Base-by-base conservation (phyloP, 2,113 vertebrate species). In the Odocoileus hemionus region DNA sequence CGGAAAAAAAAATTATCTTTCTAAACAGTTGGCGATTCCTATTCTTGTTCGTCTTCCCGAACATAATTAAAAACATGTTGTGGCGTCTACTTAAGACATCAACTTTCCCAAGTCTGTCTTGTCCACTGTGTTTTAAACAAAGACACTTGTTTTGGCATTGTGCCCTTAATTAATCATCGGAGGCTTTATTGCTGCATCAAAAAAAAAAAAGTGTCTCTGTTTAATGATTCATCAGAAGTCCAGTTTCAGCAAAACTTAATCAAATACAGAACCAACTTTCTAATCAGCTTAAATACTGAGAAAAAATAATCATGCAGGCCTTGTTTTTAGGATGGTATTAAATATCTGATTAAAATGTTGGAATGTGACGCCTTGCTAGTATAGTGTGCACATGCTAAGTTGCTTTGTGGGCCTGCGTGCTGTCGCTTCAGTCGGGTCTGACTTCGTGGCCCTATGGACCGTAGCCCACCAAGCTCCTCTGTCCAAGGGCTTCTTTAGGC, bases 61-160 rank as follows among this genome's bases (percentile, higher is more conserved):
- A 99, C 98, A 99, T 99, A 99, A 99, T 99, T 99, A 99, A 99
- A 99, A 99, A 98, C 99, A 99, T 98, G 98, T 99, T 99, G 98
- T 98, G 97, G 98, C 92, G 98, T 98, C 99, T 99, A 99, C 99
- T 99, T 99, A 99, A 99, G 99, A 99, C 99, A 99, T 99, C 99
- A 99, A 98, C 99, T 99, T 99, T 99, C 98, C 98, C 98, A 99
- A 99, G 98, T 98, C 98, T 99, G 99, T 99, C 99, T 99, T 99
- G 99, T 99, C 98, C 99, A 99, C 98, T 99, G 98, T 87, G 80
- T 98, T 99, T 99, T 99, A 98, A 99, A 99, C 99, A 99, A 99
- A 99, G 99, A 98, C 98, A 98, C 98, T 99, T 98, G 98, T 98
- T 99, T 99, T 99, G 99, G 99, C 99, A 98, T 97, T 91, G 98